These are phyloP conservation scores for Campoplex nolae DNA, from an alignment of 2,888 invertebrate species.

Conservation along the genomic window DNA sequence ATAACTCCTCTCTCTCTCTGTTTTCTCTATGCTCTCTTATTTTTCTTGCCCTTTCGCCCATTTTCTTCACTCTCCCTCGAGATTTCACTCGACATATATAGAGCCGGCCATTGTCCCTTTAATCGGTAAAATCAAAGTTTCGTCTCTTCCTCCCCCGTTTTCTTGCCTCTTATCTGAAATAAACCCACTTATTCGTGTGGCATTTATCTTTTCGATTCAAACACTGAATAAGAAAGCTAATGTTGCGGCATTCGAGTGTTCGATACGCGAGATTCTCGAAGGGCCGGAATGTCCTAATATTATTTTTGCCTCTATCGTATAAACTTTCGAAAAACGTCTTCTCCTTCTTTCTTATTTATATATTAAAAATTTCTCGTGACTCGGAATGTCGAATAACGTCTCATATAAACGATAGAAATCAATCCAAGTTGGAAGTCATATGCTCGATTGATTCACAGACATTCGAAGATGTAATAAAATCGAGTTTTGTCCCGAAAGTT, in stretches of 20 bases:
- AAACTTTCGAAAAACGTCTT: neutral
- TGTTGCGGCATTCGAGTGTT: neutral
- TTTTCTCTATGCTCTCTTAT: conserved; percentile 44
- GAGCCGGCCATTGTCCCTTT: conserved; percentile 75
- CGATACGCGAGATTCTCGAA: neutral
- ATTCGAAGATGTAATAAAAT: no score
- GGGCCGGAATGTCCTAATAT: neutral
- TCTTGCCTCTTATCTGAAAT: conserved; percentile 4
- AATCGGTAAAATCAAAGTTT: conserved; percentile 76
- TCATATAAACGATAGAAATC: neutral
- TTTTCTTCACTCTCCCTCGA: conserved; percentile 64
- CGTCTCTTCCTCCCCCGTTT: conserved; percentile 26
- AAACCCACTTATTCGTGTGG: conserved; percentile 1
- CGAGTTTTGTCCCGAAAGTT: no score
- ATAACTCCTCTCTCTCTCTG: conserved; percentile 59
- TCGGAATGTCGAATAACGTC: neutral
- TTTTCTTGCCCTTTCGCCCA: conserved; percentile 51
- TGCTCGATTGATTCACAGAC: no score
- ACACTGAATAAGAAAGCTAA: conserved; percentile 15
- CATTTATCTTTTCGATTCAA: neutral
- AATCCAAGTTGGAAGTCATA: no score
- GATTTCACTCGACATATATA: conserved; percentile 72
- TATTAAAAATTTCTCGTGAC: neutral
- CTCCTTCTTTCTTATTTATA: neutral
- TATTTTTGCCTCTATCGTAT: neutral